Percentiles rank a stretch among this genome's conserved stretches.
phyloP scores from a whole-genome alignment of 2,888 invertebrate species.

The Baccha elongata region DNA sequence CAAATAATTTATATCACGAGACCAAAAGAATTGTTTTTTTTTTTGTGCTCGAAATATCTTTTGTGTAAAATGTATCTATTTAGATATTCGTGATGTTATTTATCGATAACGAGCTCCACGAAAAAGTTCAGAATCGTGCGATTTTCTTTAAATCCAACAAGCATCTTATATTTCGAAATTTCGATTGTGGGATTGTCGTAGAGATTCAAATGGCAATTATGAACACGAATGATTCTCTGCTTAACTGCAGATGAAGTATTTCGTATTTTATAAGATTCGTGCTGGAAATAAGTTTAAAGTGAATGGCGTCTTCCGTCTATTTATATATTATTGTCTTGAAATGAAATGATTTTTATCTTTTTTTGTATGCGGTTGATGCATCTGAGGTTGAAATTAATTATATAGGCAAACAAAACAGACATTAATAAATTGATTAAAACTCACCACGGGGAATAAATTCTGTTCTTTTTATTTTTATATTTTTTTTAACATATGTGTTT shows the following conservation, averaged over 20 bases:
- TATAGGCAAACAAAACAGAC: slow-evolving; percentile 10
- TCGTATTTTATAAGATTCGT: slow-evolving; percentile 10
- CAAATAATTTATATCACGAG: slow-evolving; percentile 51
- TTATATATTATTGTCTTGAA: slow-evolving; percentile 30
- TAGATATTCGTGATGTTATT: slow-evolving; percentile 62
- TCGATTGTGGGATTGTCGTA: slow-evolving; percentile 35
- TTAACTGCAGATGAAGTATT: slow-evolving; percentile 22
- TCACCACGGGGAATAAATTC: not conserved
- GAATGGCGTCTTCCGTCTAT: slow-evolving; percentile 26
- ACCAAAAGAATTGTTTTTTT: slow-evolving; percentile 26
- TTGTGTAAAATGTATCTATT: slow-evolving; percentile 36
- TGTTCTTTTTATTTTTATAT: slow-evolving; percentile 2
- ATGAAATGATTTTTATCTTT: slow-evolving; percentile 22
- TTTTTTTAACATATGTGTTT: slow-evolving; percentile 4
- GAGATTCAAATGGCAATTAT: slow-evolving; percentile 54
- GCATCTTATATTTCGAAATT: slow-evolving; percentile 23
- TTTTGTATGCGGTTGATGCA: not conserved
- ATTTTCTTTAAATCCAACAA: slow-evolving; percentile 1
- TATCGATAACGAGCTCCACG: slow-evolving; percentile 65
- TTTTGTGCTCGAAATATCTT: not conserved
- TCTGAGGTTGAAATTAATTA: slow-evolving; percentile 30
- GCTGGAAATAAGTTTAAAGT: slow-evolving; percentile 3
- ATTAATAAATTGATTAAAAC: slow-evolving; percentile 38
- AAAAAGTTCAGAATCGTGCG: slow-evolving; percentile 51
- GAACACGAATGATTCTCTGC: slow-evolving; percentile 45